Evolutionary conservation across 1,140 invertebrate genomes (phyloP).

Genomic region (Calliopsis andreniformis): DNA sequence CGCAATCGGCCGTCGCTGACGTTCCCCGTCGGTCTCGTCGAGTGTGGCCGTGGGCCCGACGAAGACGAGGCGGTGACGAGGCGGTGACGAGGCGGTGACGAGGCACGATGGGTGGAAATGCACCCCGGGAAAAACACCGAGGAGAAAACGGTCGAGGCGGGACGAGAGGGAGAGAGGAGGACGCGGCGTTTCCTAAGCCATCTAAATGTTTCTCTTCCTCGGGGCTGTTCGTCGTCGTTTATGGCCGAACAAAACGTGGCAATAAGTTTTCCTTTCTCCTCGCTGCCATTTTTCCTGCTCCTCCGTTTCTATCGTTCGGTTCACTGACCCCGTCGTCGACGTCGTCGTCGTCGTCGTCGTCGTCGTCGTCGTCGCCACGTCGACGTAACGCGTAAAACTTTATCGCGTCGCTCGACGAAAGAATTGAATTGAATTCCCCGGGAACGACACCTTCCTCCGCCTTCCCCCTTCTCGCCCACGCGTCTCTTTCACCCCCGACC

Average conservation of each 20-base stretch:
- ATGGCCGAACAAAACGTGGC: constrained; percentile 61
- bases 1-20: constrained; percentile 27
- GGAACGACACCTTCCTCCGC: background rate
- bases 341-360: background rate
- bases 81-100: background rate
- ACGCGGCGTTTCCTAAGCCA: constrained; percentile 34
- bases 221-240: constrained; percentile 49
- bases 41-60: background rate
- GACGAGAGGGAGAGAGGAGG: constrained; percentile 30
- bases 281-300: constrained; percentile 3
- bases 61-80: background rate
- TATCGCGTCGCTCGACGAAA: constrained; percentile 26
- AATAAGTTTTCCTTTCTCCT: constrained; percentile 61
- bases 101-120: constrained; percentile 9
- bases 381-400: constrained; percentile 30
- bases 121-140: constrained; percentile 6
- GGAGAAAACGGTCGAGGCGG: constrained; percentile 21
- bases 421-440: constrained; percentile 23
- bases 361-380: constrained; percentile 4
- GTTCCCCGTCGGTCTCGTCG: constrained; percentile 4
- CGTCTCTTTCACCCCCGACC: no score
- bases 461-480: no score
- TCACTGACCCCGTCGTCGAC: constrained; percentile 21
- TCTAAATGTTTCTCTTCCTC: constrained; percentile 61
- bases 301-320: constrained; percentile 21